These are phyloP conservation scores for Ischnus inquisitorius DNA, from an alignment of 2,888 invertebrate genomes.

Conservation along the genomic window DNA sequence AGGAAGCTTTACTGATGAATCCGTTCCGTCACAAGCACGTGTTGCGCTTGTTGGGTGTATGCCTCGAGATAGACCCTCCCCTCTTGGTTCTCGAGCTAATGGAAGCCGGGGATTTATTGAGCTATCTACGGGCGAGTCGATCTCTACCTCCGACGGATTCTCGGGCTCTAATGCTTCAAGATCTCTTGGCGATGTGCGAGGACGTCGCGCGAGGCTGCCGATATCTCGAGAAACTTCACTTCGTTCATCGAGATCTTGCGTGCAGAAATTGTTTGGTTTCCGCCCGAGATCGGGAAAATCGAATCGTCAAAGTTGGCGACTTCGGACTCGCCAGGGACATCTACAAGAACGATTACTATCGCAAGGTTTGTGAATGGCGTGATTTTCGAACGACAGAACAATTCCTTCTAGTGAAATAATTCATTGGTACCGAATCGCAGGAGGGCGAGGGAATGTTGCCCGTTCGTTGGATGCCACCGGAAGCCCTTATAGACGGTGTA, in stretches of 20 bases:
- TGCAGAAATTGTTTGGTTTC: conserved; percentile 98
- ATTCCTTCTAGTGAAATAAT: background rate
- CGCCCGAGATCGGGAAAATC: conserved; percentile 88
- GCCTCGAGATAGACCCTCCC: conserved; percentile 96
- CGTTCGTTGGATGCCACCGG: conserved; percentile 99
- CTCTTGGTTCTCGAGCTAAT: conserved; percentile 98
- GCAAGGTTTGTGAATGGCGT: conserved; percentile 92
- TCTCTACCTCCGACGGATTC: conserved; percentile 88
- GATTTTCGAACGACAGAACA: background rate
- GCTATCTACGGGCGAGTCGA: conserved; percentile 94
- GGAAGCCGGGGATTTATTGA: conserved; percentile 98
- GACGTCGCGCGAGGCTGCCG: conserved; percentile 98
- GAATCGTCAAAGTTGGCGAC: conserved; percentile 98
- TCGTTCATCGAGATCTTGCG: conserved; percentile 98
- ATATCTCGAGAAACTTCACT: conserved; percentile 98
- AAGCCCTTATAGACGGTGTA: conserved; percentile 97
- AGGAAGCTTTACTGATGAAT: conserved; percentile 98
- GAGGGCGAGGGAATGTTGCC: conserved; percentile 92
- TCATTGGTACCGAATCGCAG: conserved; percentile 66
- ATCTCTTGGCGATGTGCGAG: conserved; percentile 96
- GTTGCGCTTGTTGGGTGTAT: conserved; percentile 96
- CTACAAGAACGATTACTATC: conserved; percentile 98
- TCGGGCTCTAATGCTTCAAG: conserved; percentile 91
- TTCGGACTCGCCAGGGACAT: conserved; percentile 98
- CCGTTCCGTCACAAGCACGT: conserved; percentile 99